Base-by-base conservation (phyloP, 2,888 invertebrate genomes). In the Cerceris ruficornis region DNA sequence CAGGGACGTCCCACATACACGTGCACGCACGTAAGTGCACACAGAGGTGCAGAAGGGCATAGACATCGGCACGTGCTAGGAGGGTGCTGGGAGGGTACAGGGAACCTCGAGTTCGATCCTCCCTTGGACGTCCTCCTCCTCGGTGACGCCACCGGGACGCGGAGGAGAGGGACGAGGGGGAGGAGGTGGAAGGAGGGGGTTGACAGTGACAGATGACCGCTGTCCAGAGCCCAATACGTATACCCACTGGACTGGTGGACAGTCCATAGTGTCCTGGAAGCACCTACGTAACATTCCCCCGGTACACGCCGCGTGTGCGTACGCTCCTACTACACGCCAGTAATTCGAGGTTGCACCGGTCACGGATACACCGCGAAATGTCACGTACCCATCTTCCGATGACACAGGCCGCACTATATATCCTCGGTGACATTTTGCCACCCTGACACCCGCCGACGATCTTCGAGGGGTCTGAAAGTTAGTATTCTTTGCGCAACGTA, bases 131-230 rank as follows among this genome's bases (percentile, higher is more conserved):
- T 82, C 79, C 73, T 84, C 75, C 66, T 80, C 82, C 77, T 86
- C 83, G 59, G 59, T 80, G 82, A 82, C 80, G 81, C 86, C 81
- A 85, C 81, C 84, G 80, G 77, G 76, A 67, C 58, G 64, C 74
- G 69, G 78, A 77, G 81, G 81, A 81, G 86, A 77, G 82, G 77
- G 55, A 74, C 66, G 46, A 69, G 76, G 60, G 66, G 82, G 77
- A 55, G 75, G 68, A 46, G 70, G 76, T 62, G 66, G 73, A 66
- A 64, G 76, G 78, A 75, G 83, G 84, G 83, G 84, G 70, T 86
- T 87, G 91, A 91, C 90, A 91, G 88, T 91, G 91, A 91, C 89
- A 86, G 88, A 91, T 91, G 91, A 90, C 90, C 89, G 86, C 87
- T 89, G 90, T 87, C 89, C 89, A 82, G 86, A 83, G 82, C 85